Evolutionary conservation across 1,140 invertebrate genomes (phyloP).

Genomic region (Phortica variegata): DNA sequence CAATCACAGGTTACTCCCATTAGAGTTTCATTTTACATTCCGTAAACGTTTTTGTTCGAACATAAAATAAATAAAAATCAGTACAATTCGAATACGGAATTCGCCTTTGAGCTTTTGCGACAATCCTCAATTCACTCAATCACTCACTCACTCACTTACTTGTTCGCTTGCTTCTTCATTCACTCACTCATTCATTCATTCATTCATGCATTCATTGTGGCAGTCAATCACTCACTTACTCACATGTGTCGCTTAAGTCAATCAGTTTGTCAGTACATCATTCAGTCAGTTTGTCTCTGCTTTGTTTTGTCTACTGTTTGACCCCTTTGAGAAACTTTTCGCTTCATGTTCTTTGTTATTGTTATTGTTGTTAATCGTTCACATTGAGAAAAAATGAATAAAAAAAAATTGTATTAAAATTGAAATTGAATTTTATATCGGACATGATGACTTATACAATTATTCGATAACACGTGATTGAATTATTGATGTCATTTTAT

Average conservation of each 20-base stretch:
- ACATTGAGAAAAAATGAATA: too few species aligned
- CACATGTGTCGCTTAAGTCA: too few species aligned
- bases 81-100: conserved; percentile 50
- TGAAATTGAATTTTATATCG: conserved; percentile 53
- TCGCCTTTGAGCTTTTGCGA: conserved; percentile 53
- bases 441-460: conserved; percentile 53
- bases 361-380: too few species aligned
- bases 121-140: conserved; percentile 27
- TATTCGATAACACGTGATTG: conserved; percentile 53
- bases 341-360: too few species aligned
- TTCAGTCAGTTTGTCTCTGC: too few species aligned
- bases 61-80: conserved; percentile 56
- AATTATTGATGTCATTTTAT: conserved; percentile 53
- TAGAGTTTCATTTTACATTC: conserved; percentile 41
- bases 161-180: conserved; percentile 29
- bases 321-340: too few species aligned
- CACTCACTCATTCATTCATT: too few species aligned
- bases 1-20: conserved; percentile 11
- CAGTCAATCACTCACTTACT: too few species aligned
- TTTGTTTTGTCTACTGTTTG: too few species aligned
- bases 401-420: conserved; percentile 55
- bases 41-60: conserved; percentile 46
- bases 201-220: too few species aligned
- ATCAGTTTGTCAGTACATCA: too few species aligned
- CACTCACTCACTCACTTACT: conserved; percentile 29